A percentile compares a stretch with the other conserved stretches of the same genome.
Conservation (phyloP, 2,113 vertebrate genomes). For the Conger conger region DNA sequence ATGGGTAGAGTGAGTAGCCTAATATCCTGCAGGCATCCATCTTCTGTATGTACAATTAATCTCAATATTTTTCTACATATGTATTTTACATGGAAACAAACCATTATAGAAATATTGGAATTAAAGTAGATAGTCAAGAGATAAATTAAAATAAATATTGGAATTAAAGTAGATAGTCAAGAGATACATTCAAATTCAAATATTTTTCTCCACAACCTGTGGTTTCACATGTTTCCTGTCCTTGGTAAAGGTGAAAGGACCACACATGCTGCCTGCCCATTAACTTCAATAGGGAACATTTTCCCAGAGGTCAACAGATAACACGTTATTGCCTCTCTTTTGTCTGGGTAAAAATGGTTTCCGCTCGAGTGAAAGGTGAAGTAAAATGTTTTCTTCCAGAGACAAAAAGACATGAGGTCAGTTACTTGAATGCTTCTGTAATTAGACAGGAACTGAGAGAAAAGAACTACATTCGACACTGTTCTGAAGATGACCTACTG, state of each 20-base stretch:
- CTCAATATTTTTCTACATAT: too few species aligned
- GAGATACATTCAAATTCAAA: not conserved
- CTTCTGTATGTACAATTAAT: too few species aligned
- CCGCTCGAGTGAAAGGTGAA: not conserved
- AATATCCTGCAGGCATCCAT: not conserved
- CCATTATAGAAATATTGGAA: too few species aligned
- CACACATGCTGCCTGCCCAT: not conserved
- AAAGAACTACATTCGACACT: not conserved
- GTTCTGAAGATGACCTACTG: not conserved
- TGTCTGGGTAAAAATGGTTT: not conserved
- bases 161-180: too few species aligned
- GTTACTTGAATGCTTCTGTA: not conserved
- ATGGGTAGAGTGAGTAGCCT: not conserved
- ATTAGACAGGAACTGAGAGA: not conserved
- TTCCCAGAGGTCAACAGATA: not conserved
- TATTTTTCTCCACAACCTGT: not conserved
- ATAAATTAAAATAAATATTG: too few species aligned
- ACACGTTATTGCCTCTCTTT: not conserved
- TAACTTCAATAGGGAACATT: not conserved
- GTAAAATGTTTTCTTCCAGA: not conserved
- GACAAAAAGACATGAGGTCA: not conserved
- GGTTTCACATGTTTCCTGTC: not conserved
- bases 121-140: too few species aligned
- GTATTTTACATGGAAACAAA: too few species aligned
- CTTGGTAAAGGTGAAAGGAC: not conserved